Evolutionary conservation across 2,888 invertebrate genomes (phyloP).

Genomic region (Enchytraeus crypticus): DNA sequence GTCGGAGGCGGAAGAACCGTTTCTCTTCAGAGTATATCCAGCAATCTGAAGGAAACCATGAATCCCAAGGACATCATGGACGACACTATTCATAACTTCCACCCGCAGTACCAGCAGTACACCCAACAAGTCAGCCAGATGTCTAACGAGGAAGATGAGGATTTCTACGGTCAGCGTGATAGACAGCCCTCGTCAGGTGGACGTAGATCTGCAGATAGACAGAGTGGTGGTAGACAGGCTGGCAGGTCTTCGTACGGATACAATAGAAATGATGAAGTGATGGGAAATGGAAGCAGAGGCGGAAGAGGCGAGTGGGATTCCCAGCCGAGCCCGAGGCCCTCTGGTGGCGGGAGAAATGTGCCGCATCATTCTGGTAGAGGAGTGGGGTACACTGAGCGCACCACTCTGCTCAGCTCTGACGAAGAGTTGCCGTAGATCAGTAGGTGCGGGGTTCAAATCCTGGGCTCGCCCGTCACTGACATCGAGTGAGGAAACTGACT

Average conservation of each 20-base stretch:
- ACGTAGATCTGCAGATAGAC: not conserved
- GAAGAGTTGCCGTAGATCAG: constrained; percentile 93
- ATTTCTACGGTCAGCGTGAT: constrained; percentile 12
- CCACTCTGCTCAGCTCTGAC: constrained; percentile 86
- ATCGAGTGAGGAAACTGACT: too few relatives aligned
- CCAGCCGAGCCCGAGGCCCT: too few relatives aligned
- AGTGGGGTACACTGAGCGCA: constrained; percentile 55
- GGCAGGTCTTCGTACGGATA: constrained; percentile 6
- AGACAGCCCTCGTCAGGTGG: not conserved
- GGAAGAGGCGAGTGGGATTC: not conserved
- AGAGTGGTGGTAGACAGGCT: not conserved
- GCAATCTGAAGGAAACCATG: constrained; percentile 72
- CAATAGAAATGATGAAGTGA: not conserved
- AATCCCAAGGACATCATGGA: constrained; percentile 85
- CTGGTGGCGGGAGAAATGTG: too few relatives aligned
- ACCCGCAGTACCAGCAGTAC: constrained; percentile 83
- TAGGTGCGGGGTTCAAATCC: too few relatives aligned
- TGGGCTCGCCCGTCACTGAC: too few relatives aligned
- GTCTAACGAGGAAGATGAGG: constrained; percentile 1
- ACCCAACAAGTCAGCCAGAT: constrained; percentile 9
- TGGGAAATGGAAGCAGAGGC: not conserved
- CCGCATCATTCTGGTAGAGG: too few relatives aligned
- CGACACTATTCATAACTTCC: constrained; percentile 81
- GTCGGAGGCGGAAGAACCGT: constrained; percentile 52
- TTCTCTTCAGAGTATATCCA: constrained; percentile 97